Evolutionary conservation across 2,888 invertebrate genomes (phyloP).

Genomic region (Tuberolachnus salignus): DNA sequence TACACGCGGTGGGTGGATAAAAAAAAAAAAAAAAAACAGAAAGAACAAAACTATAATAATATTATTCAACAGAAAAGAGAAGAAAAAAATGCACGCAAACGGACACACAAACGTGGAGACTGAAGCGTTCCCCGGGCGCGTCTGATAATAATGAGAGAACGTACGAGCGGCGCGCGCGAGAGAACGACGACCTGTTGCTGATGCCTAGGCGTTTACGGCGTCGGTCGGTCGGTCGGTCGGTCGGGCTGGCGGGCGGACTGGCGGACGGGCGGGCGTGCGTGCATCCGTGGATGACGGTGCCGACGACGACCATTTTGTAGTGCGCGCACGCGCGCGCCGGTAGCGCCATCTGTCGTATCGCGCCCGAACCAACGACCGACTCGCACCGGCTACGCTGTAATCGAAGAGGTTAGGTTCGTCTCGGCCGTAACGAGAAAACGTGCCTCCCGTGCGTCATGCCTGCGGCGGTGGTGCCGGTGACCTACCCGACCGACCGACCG

Average conservation of each 20-base stretch:
- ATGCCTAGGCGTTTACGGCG: constrained; percentile 46
- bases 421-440: too few species aligned
- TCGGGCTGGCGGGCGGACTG: constrained; percentile 13
- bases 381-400: too few species aligned
- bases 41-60: too few species aligned
- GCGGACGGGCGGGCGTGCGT: constrained; percentile 27
- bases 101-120: constrained; percentile 34
- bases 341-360: constrained; percentile 33
- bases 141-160: constrained; percentile 44
- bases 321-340: not conserved
- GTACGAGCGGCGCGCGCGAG: constrained; percentile 32
- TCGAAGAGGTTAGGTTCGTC: too few species aligned
- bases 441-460: too few species aligned
- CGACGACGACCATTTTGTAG: not conserved
- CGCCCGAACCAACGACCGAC: not conserved
- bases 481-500: too few species aligned
- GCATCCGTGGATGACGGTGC: constrained; percentile 1
- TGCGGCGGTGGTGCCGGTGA: too few species aligned
- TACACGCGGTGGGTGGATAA: too few species aligned
- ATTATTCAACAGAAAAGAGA: not conserved
- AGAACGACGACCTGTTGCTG: constrained; percentile 56
- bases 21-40: too few species aligned
- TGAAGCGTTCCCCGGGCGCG: constrained; percentile 48
- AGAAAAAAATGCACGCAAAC: not conserved
- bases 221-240: constrained; percentile 26